Percentiles rank a stretch among this genome's conserved stretches.
These are phyloP conservation scores for Drosophila flavopinicola DNA, from an alignment of 2,888 invertebrate species.

Conservation along the genomic window DNA sequence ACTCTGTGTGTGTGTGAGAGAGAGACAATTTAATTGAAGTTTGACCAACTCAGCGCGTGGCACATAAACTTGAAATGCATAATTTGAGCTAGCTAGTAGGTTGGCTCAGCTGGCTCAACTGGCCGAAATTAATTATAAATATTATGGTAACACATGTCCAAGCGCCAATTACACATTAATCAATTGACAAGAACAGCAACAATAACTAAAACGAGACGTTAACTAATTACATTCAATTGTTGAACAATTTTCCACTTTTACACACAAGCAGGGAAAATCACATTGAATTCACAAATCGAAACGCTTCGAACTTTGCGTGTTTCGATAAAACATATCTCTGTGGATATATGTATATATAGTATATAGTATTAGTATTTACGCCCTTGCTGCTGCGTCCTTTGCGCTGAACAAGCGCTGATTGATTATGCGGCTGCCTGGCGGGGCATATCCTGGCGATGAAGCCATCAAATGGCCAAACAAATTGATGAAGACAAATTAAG, in stretches of 20 bases:
- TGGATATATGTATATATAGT: slow-evolving; percentile 12
- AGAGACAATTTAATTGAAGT: slow-evolving; percentile 70
- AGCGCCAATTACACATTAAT: slow-evolving; percentile 54
- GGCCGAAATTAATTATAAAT: slow-evolving; percentile 58
- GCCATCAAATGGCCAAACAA: slow-evolving; percentile 63
- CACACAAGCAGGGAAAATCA: slow-evolving; percentile 4
- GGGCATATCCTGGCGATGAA: slow-evolving; percentile 64
- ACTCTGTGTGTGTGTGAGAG: slow-evolving; percentile 20
- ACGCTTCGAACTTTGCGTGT: slow-evolving; percentile 47
- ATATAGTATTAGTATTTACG: not conserved
- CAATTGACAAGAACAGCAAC: slow-evolving; percentile 32
- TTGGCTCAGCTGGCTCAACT: slow-evolving; percentile 25
- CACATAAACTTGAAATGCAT: slow-evolving; percentile 74
- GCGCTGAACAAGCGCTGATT: slow-evolving; percentile 64
- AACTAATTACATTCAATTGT: slow-evolving; percentile 59
- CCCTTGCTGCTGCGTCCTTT: too few relatives aligned
- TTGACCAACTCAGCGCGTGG: slow-evolving; percentile 59
- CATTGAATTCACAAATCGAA: slow-evolving; percentile 26
- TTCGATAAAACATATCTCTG: slow-evolving; percentile 52
- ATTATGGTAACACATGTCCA: slow-evolving; percentile 61
- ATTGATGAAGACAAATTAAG: slow-evolving; percentile 72
- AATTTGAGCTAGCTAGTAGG: slow-evolving; percentile 29
- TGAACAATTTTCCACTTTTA: slow-evolving; percentile 52
- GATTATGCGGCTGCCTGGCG: slow-evolving; percentile 53
- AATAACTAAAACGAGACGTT: slow-evolving; percentile 24